phyloP scores from a whole-genome alignment of 2,888 invertebrate genomes.

The Drosophila picticornis region DNA sequence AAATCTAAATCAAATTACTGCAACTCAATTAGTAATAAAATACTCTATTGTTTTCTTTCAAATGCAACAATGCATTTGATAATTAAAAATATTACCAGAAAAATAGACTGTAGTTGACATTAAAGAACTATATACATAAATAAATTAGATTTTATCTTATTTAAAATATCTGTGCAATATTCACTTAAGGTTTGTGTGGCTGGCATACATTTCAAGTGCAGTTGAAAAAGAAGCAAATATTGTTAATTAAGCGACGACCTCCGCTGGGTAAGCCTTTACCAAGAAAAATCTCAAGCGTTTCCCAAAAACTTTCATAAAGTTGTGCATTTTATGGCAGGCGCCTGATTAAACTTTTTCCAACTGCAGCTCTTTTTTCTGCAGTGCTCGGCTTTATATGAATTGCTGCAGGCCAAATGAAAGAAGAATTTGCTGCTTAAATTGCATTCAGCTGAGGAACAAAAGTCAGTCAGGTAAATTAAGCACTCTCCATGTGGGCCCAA shows the following conservation, averaged over 20 bases:
- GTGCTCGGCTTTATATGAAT: slow-evolving; percentile 57
- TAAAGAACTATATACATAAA: slow-evolving; percentile 28
- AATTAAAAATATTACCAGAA: no score
- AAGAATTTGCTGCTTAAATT: slow-evolving; percentile 39
- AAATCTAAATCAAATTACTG: no score
- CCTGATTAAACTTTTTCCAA: slow-evolving; percentile 72
- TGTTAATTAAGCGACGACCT: slow-evolving; percentile 48
- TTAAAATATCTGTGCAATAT: slow-evolving; percentile 20
- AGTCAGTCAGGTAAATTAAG: slow-evolving; percentile 35
- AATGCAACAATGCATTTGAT: no score
- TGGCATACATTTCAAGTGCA: slow-evolving; percentile 25
- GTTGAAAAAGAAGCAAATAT: slow-evolving; percentile 20
- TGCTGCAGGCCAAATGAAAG: slow-evolving; percentile 34
- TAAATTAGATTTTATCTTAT: slow-evolving; percentile 51
- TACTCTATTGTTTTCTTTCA: no score
- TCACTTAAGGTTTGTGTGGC: slow-evolving; percentile 2
- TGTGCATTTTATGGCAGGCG: slow-evolving; percentile 64
- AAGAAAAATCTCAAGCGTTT: slow-evolving; percentile 42
- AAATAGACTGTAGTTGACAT: background rate
- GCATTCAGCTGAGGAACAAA: slow-evolving; percentile 17
- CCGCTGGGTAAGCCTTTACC: slow-evolving; percentile 3
- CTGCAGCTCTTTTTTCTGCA: slow-evolving; percentile 45
- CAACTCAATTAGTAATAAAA: no score
- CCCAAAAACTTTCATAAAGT: slow-evolving; percentile 49
- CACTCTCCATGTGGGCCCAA: slow-evolving; percentile 37